Evolutionary conservation across 1,140 invertebrate genomes (phyloP), one percentile per base, ranked within the genome.

Genomic region (Pseudomyrmex concolor): DNA sequence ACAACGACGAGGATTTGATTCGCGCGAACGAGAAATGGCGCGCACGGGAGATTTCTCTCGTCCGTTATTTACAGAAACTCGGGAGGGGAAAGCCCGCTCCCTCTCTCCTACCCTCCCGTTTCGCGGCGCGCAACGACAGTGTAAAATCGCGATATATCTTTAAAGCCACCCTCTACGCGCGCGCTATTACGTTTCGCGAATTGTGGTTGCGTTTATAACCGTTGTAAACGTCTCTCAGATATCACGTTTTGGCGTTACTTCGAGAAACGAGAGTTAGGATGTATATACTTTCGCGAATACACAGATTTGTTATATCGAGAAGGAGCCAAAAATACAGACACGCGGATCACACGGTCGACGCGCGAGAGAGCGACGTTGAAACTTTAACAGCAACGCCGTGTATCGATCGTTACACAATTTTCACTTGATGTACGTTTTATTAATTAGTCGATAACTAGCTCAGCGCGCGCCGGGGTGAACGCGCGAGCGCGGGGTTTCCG

Each of bases 111-210:
- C 25, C 2, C 25, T 22, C 25, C 59, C 72, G 63, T 57, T 55
- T 68, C 63, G 66, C 51, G 54, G 15, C 64, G 51, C 50, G 51
- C 50, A 68, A 68, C 64, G 74, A 64, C 72, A 74, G 19, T 57
- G 66, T 78, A 78, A 78, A 78, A 78, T 78, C 64, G 76, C 76
- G 76, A 78, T 78, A 51, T 78, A 78, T 78, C 76, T 78, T 70
- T 62, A 70, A 71, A 84, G 19, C 15, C 25, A 54, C 17, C 43
- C 15, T 9, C 7, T 22, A n/a, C 34, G 34, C 34, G 19, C 43
- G 13, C 60, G n/a, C 74, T 70, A 80, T 71, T 70, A 70, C 76
- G 19, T 70, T 80, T 80, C 66, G n/a, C 50, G 76, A 80, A 81
- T 80, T 62, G 55, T 13, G 64, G 59, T 48, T 22, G 10, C 45